Conservation (phyloP, 1,140 invertebrate genomes). For the Drosophila tsacasi region DNA sequence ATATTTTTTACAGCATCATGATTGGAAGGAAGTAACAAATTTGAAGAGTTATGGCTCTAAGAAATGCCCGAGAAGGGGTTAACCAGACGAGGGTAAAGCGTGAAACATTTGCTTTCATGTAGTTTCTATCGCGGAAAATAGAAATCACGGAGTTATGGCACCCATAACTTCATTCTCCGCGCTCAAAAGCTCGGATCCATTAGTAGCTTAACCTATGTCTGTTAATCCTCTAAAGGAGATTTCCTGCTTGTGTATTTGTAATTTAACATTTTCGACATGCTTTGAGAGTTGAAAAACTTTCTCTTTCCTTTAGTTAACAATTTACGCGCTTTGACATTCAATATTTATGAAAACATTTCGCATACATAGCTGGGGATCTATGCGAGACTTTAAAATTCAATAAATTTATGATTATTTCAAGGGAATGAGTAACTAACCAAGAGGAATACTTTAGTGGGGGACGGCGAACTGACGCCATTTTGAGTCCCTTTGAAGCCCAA, state of each 20-base stretch:
- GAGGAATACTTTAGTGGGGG: slow-evolving; percentile 19
- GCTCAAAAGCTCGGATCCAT: slow-evolving; percentile 9
- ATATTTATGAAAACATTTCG: slow-evolving; percentile 57
- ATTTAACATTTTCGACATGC: slow-evolving; percentile 2
- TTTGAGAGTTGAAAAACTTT: slow-evolving; percentile 7
- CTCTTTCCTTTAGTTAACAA: slow-evolving; percentile 13
- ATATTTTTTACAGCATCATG: slow-evolving; percentile 69
- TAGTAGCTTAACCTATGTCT: slow-evolving; percentile 3
- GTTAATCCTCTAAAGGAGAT: slow-evolving; percentile 17
- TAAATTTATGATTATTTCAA: slow-evolving; percentile 79
- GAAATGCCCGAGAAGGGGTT: slow-evolving; percentile 27
- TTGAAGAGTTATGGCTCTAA: slow-evolving; percentile 11
- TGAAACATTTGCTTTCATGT: slow-evolving; percentile 18
- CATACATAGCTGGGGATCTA: slow-evolving; percentile 41
- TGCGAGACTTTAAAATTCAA: slow-evolving; percentile 74
- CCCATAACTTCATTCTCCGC: too few species aligned
- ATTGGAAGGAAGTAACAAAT: slow-evolving; percentile 48
- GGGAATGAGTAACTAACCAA: slow-evolving; percentile 42
- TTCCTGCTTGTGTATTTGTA: slow-evolving; percentile 3
- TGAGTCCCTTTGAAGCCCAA: slow-evolving; percentile 18
- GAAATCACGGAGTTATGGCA: background rate
- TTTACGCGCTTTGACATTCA: slow-evolving; percentile 28
- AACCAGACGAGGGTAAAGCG: slow-evolving; percentile 2
- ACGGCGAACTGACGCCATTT: slow-evolving; percentile 16
- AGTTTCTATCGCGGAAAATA: background rate